Conservation (phyloP, 2,888 invertebrate species). For the Torymus aiolomorphi region DNA sequence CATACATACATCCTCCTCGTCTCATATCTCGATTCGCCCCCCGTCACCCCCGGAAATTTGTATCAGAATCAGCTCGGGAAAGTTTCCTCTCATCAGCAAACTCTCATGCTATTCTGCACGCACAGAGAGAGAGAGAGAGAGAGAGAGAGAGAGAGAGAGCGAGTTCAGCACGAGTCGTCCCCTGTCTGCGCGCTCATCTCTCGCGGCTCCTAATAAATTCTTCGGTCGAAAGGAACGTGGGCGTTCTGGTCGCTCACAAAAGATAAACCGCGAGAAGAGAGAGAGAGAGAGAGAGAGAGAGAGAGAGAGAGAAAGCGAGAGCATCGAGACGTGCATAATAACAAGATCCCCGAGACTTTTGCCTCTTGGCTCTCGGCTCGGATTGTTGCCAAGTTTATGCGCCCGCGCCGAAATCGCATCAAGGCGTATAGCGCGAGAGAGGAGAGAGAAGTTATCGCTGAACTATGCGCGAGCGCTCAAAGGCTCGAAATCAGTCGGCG, state of each 20-base stretch:
- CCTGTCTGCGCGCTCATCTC: too few species aligned
- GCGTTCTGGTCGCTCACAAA: conserved; percentile 17
- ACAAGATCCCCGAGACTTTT: conserved; percentile 40
- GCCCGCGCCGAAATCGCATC: conserved; percentile 24
- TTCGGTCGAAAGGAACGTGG: conserved; percentile 11
- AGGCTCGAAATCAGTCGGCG: conserved; percentile 41
- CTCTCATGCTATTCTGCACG: background rate
- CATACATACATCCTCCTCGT: too few species aligned
- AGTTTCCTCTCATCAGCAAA: conserved; percentile 18
- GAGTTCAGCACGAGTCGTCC: too few species aligned
- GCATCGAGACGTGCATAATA: conserved; percentile 54
- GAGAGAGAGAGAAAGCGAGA: conserved; percentile 5
- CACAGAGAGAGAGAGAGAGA: too few species aligned
- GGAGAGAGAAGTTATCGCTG: conserved; percentile 48
- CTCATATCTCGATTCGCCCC: too few species aligned
- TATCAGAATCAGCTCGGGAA: background rate
- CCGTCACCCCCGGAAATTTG: conserved; percentile 7
- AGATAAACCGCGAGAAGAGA: conserved; percentile 44
- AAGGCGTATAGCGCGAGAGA: too few species aligned
- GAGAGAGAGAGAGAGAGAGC: too few species aligned
- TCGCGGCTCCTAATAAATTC: conserved; percentile 29
- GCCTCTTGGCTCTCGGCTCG: conserved; percentile 2
- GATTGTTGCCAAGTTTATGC: conserved; percentile 54
- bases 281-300: conserved; percentile 4
- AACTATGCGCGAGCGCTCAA: conserved; percentile 48